These are phyloP conservation scores for Mythimna loreyi DNA, from an alignment of 2,888 invertebrate species.

Conservation along the genomic window DNA sequence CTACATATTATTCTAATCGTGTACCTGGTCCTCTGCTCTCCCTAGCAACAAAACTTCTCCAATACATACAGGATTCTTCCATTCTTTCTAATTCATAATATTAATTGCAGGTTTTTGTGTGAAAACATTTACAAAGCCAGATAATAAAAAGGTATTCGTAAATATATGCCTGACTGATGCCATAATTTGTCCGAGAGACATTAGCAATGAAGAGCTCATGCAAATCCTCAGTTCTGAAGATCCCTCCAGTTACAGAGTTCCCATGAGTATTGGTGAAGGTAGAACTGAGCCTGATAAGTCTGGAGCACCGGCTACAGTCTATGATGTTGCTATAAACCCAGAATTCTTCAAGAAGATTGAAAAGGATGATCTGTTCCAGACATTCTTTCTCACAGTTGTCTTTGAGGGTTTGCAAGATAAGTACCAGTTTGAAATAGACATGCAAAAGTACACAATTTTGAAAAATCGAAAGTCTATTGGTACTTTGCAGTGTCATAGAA, in stretches of 20 bases:
- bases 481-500: conserved; percentile 93
- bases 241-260: conserved; percentile 94
- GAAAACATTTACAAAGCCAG: conserved; percentile 92
- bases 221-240: conserved; percentile 93
- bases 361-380: conserved; percentile 93
- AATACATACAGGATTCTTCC: neutral
- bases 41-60: neutral
- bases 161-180: conserved; percentile 96
- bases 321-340: conserved; percentile 96
- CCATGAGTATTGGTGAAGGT: conserved; percentile 97
- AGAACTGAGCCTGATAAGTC: conserved; percentile 95
- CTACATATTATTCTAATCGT: neutral
- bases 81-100: neutral
- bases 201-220: conserved; percentile 93
- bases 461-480: conserved; percentile 95
- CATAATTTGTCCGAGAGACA: conserved; percentile 93
- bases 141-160: conserved; percentile 94
- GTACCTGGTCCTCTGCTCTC: neutral
- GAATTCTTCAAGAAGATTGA: conserved; percentile 94
- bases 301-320: conserved; percentile 93
- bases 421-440: conserved; percentile 93
- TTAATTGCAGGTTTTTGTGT: conserved; percentile 93
- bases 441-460: conserved; percentile 92
- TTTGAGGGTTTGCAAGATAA: conserved; percentile 95
- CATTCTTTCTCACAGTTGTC: conserved; percentile 95